Conservation (phyloP, 1,140 invertebrate genomes). For the Cotesia chilonis region DNA sequence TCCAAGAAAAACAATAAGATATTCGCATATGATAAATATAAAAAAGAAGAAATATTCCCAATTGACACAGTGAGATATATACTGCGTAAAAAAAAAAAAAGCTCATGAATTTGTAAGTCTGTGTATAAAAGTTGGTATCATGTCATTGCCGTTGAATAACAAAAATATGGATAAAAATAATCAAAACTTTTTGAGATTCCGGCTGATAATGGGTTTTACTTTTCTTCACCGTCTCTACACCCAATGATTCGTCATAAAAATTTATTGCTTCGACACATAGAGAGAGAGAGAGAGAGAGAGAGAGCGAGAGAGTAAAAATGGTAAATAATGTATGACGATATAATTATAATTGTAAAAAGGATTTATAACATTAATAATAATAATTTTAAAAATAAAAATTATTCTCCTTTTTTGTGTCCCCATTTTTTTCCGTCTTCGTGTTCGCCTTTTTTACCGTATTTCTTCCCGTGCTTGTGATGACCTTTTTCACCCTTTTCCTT, state of each 20-base stretch:
- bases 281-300: no score
- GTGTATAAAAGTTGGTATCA: background rate
- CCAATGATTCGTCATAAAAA: no score
- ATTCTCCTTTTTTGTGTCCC: constrained; percentile 60
- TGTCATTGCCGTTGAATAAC: background rate
- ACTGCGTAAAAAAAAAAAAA: background rate
- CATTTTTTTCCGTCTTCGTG: constrained; percentile 69
- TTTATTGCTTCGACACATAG: no score
- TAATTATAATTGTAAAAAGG: no score
- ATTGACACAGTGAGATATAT: background rate
- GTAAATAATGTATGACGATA: background rate
- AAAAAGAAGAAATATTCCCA: background rate
- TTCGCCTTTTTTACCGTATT: constrained; percentile 63
- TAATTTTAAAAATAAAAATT: background rate
- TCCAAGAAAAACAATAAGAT: background rate
- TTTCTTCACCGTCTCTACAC: no score
- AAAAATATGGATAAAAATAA: constrained; percentile 8
- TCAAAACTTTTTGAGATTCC: background rate
- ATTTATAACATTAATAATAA: background rate
- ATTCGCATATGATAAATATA: background rate
- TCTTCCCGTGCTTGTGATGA: constrained; percentile 64
- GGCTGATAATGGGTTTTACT: no score
- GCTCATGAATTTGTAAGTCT: constrained; percentile 14
- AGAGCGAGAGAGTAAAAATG: background rate
- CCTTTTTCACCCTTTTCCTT: constrained; percentile 65